phyloP scores from a whole-genome alignment of 2,797 vertebrate species.

The Sciurus vulgaris region DNA sequence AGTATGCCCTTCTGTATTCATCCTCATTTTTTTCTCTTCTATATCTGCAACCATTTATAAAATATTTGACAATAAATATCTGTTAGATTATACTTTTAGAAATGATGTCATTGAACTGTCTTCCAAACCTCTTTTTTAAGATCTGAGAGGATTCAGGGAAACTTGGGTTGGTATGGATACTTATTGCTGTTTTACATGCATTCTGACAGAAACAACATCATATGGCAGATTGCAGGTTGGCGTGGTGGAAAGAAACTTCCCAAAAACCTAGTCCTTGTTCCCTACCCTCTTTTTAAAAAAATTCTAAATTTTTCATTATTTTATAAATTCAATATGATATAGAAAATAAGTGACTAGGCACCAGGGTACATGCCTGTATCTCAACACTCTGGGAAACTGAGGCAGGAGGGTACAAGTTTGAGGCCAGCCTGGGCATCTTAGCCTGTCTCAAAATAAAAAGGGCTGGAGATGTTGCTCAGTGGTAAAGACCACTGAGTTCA shows the following conservation, averaged over 20 bases:
- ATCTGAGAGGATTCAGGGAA: too few relatives aligned
- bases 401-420: too few relatives aligned
- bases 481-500: too few relatives aligned
- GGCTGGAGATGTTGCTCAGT: too few relatives aligned
- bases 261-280: background rate
- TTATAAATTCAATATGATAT: slow-evolving; percentile 22
- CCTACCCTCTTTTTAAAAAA: background rate
- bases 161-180: background rate
- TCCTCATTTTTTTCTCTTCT: slow-evolving; percentile 6
- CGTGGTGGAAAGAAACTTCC: background rate
- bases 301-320: background rate
- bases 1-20: background rate
- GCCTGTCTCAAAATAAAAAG: too few relatives aligned
- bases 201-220: background rate
- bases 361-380: too few relatives aligned
- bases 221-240: background rate
- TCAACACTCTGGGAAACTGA: too few relatives aligned
- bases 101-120: too few relatives aligned
- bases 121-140: too few relatives aligned
- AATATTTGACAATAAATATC: slow-evolving; percentile 24
- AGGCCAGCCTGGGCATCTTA: too few relatives aligned
- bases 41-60: background rate
- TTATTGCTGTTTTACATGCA: background rate
- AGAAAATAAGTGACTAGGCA: too few relatives aligned
- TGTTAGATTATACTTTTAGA: too few relatives aligned